Base-by-base conservation (phyloP, 1,140 invertebrate genomes). In the Trissolcus basalis region DNA sequence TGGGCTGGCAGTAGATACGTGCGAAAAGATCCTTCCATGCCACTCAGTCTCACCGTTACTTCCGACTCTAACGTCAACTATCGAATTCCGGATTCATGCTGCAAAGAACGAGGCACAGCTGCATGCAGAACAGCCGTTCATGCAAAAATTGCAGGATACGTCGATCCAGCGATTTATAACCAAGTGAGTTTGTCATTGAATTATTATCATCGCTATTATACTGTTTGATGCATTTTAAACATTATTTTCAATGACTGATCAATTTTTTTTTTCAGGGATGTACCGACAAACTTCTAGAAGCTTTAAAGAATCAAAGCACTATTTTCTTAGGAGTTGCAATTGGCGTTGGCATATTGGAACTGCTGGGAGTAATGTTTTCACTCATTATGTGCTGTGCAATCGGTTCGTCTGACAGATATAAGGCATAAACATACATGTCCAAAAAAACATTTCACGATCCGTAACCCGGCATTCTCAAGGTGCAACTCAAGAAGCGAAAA, bases 331-430 rank as follows among this genome's bases (percentile, higher is more conserved):
- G 90, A 27, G 86, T 93, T 7, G 90, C 90, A 0, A 90, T 94
- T 53, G 90, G 90, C 14, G 88, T 96, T 44, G 90, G 93, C 35
- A 86, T 92, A 11, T 70, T 93, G 64, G 92, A 96, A 88, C 84
- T 95, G 45, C 81, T 96, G 19, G 94, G 94, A 35, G 89, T 96
- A 77, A 91, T 94, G 48, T 94, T 95, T 79, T 92, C 94, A 1
- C 88, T 96, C 80, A 90, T 94, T 71, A 88, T 96, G 13, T 95
- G 94, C 82, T 95, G 93, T 85, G 92, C 93, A 19, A 92, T 95
- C 67, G 90, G 91, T 70, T 89, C 90, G 63, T 88, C 90, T 11
- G 90, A 92, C 73, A 89, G 91, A 80, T 93, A 93, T 85, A 94
- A 94, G 86, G 92, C 91, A 88, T 94, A 92, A 91, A 35, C n/a